These are phyloP conservation scores for Craterocephalus amniculus DNA, from an alignment of 2,797 vertebrate genomes.

Conservation along the genomic window DNA sequence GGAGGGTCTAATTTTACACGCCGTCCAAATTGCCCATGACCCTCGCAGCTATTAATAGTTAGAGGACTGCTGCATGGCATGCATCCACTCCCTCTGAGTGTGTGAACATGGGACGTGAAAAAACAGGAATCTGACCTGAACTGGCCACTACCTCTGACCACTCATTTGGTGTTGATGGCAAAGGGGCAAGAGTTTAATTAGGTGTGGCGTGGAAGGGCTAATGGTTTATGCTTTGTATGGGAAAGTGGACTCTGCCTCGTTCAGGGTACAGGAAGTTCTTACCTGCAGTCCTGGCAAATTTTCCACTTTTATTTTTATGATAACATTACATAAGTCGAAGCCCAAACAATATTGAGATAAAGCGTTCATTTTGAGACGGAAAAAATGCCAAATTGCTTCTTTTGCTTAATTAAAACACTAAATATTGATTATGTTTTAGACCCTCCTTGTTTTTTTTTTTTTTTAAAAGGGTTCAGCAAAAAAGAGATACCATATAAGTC, in stretches of 20 bases:
- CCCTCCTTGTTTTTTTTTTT: no score
- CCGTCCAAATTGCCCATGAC: constrained; percentile 63
- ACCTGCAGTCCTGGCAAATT: background rate
- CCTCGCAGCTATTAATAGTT: constrained; percentile 79
- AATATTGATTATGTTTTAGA: background rate
- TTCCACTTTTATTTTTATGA: background rate
- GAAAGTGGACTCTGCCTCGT: constrained; percentile 23
- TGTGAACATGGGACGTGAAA: constrained; percentile 72
- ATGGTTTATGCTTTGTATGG: constrained; percentile 45
- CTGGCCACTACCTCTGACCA: constrained; percentile 52
- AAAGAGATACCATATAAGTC: background rate
- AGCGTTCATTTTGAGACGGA: background rate
- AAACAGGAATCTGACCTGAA: constrained; percentile 76
- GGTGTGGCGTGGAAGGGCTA: constrained; percentile 32
- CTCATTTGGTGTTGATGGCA: constrained; percentile 52
- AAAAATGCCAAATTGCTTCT: background rate
- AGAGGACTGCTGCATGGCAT: constrained; percentile 72
- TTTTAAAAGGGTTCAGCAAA: no score
- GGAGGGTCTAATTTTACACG: constrained; percentile 78
- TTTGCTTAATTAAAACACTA: background rate
- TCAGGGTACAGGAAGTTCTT: background rate
- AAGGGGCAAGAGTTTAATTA: constrained; percentile 57
- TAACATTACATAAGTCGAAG: background rate
- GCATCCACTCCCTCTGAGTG: constrained; percentile 55
- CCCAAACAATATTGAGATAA: background rate